Base-by-base conservation (phyloP, 2,113 vertebrate genomes). In the Onychorhynchus coronatus region DNA sequence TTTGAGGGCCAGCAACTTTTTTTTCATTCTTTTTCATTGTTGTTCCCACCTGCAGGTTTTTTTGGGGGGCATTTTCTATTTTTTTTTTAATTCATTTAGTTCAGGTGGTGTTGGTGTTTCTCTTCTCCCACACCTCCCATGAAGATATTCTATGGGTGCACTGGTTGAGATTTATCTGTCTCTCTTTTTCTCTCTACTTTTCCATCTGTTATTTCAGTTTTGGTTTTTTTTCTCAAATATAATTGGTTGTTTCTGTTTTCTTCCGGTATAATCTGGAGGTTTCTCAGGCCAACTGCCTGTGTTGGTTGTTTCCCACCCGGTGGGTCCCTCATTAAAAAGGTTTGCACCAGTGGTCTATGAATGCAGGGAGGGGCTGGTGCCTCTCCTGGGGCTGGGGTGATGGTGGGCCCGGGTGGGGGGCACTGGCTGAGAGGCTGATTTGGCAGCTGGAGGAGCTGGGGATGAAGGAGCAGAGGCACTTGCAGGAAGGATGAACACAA, bases 251-350 rank as follows among this genome's bases (percentile, higher is more conserved):
- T 86, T 85, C 31, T 72, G 5, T 82, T 92, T 74, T 46, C 24
- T 82, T 37, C 31, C 0, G 0, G 31, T 49, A 16, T 65, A 16
- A n/a, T 28, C 35, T 44, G 20, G 74, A 59, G 19, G 15, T 63
- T 82, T 75, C 42, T 63, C 27, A 56, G 41, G 56, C 42, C 66
- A n/a, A 37, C 27, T 37, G n/a, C 31, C 75, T 62, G 37, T 33
- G 5, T 4, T 81, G 74, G n/a, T 49, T 53, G 30, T 30, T 21
- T 71, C 71, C 56, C 78, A 47, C 16, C 4, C 18, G n/a, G 31
- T 20, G 49, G 10, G 18, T 30, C 21, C 42, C 21, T 85, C 61
- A 67, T 90, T 90, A 81, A 78, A 87, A 80, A 91, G 41, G 53
- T 59, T 87, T 85, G 70, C 85, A 77, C 49, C 73, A 44, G 27